These are phyloP conservation scores for Numida meleagris DNA, from an alignment of 2,113 vertebrate species.

Conservation along the genomic window DNA sequence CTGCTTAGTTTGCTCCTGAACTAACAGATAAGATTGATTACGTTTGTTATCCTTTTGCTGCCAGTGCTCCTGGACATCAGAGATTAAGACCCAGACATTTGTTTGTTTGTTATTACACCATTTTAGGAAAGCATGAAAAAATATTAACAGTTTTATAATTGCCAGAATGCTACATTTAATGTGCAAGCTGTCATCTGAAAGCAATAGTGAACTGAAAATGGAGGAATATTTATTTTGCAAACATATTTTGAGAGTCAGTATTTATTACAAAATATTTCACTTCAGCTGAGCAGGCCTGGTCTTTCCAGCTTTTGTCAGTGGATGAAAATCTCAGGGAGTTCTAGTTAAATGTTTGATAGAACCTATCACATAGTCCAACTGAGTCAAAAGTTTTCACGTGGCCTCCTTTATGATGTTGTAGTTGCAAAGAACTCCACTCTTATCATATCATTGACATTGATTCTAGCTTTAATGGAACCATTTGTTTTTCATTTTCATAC, in stretches of 20 bases:
- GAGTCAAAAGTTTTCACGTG: not conserved
- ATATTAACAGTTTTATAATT: not conserved
- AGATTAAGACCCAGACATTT: constrained; percentile 6
- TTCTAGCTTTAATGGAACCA: constrained; percentile 16
- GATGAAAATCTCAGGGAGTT: not conserved
- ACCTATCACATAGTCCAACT: constrained; percentile 12
- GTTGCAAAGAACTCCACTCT: constrained; percentile 18
- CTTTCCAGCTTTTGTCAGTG: constrained; percentile 16
- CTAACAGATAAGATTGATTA: constrained; percentile 27
- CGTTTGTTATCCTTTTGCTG: constrained; percentile 27
- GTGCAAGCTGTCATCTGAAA: not conserved
- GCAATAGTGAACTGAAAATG: not conserved
- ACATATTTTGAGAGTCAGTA: not conserved
- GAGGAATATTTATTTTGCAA: constrained; percentile 11
- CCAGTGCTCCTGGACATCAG: not conserved
- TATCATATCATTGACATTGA: constrained; percentile 32
- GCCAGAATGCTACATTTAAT: not conserved
- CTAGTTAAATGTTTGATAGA: constrained; percentile 10
- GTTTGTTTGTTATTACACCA: constrained; percentile 35
- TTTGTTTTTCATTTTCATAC: constrained; percentile 37
- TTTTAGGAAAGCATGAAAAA: not conserved
- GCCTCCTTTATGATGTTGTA: not conserved
- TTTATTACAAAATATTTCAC: constrained; percentile 3
- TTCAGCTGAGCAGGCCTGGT: not conserved
- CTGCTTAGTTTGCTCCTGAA: constrained; percentile 24